Conservation (phyloP, 1,140 invertebrate species). For the Thaumatotibia leucotreta region DNA sequence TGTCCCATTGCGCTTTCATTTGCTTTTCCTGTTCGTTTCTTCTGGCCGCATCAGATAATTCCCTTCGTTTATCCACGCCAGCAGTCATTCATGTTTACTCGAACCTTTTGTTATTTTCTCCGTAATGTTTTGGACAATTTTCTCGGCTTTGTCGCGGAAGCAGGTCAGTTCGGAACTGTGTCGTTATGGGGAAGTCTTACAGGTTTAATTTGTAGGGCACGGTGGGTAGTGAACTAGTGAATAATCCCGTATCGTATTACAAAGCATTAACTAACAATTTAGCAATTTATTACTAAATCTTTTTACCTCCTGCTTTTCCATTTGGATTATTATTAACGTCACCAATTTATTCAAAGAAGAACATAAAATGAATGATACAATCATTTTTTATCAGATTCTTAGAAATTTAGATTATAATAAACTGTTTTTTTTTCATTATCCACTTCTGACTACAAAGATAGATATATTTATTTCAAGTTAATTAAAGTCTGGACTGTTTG, state of each 20-base stretch:
- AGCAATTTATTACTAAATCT: neutral
- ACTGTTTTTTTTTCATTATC: no score
- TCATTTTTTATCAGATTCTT: no score
- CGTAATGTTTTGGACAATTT: conserved; percentile 20
- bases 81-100: conserved; percentile 19
- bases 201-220: neutral
- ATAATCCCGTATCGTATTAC: conserved; percentile 10
- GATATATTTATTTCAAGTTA: neutral
- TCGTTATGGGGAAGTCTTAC: conserved; percentile 2
- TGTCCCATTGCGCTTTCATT: conserved; percentile 28
- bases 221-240: neutral
- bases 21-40: conserved; percentile 25
- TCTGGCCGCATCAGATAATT: conserved; percentile 35
- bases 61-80: conserved; percentile 46
- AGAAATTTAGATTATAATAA: no score
- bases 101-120: conserved; percentile 22
- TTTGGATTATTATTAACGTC: no score
- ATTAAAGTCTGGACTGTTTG: neutral
- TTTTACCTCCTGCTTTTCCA: neutral
- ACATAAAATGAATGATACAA: no score
- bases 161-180: neutral
- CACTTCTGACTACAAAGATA: neutral
- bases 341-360: no score
- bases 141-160: conserved; percentile 9
- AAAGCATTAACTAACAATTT: neutral